Evolutionary conservation across 2,797 vertebrate species (phyloP).

Genomic region (Martes flavigula): DNA sequence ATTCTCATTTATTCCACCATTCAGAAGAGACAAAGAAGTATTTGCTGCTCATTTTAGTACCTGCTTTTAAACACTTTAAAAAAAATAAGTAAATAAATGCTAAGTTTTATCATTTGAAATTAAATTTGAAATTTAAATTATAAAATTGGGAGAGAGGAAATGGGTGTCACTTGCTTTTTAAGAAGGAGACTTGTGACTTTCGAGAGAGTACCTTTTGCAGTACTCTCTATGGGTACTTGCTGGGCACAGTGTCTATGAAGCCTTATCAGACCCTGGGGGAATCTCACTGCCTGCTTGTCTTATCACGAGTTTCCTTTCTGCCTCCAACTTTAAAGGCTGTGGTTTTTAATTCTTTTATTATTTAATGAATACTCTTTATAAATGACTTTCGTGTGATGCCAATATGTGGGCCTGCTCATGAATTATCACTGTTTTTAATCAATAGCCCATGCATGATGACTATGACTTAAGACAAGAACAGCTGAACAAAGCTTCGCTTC

Average conservation of each 20-base stretch:
- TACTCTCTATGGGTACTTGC: background rate
- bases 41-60: slow-evolving; percentile 45
- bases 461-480: slow-evolving; percentile 99
- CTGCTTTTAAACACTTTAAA: slow-evolving; percentile 7
- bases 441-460: slow-evolving; percentile 98
- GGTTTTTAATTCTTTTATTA: slow-evolving; percentile 4
- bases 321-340: background rate
- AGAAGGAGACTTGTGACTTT: background rate
- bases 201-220: background rate
- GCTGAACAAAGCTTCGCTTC: slow-evolving; percentile 98
- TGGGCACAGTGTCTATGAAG: background rate
- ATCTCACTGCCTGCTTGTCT: background rate
- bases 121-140: slow-evolving; percentile 56
- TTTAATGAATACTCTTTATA: background rate
- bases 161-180: background rate
- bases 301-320: background rate
- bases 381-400: slow-evolving; percentile 29
- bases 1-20: background rate
- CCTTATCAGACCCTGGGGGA: background rate
- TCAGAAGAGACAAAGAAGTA: background rate
- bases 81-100: background rate
- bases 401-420: slow-evolving; percentile 31
- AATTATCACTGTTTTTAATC: slow-evolving; percentile 68
- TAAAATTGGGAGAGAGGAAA: background rate
- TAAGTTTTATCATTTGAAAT: slow-evolving; percentile 17